Evolutionary conservation across 2,888 invertebrate genomes (phyloP).

Genomic region (Glyphotaelius pellucidus): DNA sequence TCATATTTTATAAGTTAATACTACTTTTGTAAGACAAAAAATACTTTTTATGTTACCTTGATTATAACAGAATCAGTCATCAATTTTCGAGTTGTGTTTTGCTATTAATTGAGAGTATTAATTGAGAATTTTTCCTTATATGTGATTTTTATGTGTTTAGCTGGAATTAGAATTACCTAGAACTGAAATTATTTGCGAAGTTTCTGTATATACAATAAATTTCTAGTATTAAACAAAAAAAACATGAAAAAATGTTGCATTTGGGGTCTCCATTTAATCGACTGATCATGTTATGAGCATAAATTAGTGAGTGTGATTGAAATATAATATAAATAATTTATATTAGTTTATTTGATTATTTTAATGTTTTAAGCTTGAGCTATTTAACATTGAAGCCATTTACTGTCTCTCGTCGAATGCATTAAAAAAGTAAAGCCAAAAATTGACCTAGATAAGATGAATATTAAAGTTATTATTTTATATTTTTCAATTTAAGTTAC

Average conservation of each 20-base stretch:
- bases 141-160: not conserved
- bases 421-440: constrained; percentile 3
- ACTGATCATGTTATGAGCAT: constrained; percentile 55
- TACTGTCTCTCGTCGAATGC: constrained; percentile 23
- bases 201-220: constrained; percentile 9
- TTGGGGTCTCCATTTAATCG: constrained; percentile 59
- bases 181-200: not conserved
- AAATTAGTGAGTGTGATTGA: constrained; percentile 38
- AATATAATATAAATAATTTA: constrained; percentile 32
- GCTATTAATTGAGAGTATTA: not conserved
- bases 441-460: not conserved
- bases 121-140: not conserved
- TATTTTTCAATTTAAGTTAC: not conserved
- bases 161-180: not conserved
- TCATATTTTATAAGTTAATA: not conserved
- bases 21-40: not conserved
- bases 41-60: not conserved
- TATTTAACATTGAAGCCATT: constrained; percentile 40
- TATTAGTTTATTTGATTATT: constrained; percentile 41
- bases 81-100: not conserved
- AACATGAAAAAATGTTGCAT: constrained; percentile 25
- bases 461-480: not conserved
- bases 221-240: not conserved
- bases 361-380: constrained; percentile 46
- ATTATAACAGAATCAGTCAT: not conserved